Conservation (phyloP, 2,888 invertebrate species). For the Drosophila prostipennis region DNA sequence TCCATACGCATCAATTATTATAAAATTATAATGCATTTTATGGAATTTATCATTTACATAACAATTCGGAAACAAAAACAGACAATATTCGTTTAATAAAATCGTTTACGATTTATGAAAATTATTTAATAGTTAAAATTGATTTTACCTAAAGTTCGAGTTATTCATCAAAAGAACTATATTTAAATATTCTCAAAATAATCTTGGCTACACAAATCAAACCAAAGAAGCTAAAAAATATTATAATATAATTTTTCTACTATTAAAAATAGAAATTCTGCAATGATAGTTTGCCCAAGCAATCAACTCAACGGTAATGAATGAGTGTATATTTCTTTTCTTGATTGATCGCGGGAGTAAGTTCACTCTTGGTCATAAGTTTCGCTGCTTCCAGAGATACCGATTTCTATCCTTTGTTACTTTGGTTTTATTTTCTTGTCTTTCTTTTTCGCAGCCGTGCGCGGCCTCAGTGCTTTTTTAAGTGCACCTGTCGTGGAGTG, state of each 20-base stretch:
- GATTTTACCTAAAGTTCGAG: too few species aligned
- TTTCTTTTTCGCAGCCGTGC: not conserved
- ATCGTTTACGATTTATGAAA: too few species aligned
- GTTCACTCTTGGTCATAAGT: not conserved
- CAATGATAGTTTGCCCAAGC: not conserved
- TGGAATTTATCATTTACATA: not conserved
- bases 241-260: too few species aligned
- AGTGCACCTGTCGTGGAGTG: constrained; percentile 39
- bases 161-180: too few species aligned
- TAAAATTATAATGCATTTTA: not conserved
- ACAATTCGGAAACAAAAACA: too few species aligned
- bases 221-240: too few species aligned
- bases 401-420: not conserved
- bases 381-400: not conserved
- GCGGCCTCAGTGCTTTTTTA: constrained; percentile 3
- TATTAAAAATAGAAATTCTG: too few species aligned
- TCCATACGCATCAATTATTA: not conserved
- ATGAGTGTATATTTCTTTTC: not conserved
- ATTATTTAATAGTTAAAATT: too few species aligned
- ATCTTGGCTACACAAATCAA: too few species aligned
- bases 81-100: too few species aligned
- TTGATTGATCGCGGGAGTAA: not conserved
- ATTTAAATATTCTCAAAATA: not conserved
- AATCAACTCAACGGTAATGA: not conserved
- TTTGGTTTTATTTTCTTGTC: not conserved